Evolutionary conservation across 2,113 vertebrate genomes (phyloP).

Genomic region (Protomyctophum bolini): DNA sequence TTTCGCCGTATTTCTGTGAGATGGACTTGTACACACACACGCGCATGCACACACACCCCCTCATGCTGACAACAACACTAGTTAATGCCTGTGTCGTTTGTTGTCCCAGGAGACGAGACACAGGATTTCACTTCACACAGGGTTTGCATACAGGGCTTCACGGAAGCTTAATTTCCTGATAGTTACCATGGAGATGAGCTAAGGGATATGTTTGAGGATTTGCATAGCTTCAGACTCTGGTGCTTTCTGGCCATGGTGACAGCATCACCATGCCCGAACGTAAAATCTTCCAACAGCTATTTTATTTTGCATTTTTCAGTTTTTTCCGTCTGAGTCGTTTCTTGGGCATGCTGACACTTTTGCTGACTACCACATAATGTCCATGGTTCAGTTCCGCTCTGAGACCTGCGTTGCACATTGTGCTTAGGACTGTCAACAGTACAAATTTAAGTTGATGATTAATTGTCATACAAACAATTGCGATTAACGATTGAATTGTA

Average conservation of each 20-base stretch:
- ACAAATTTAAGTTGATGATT: too few relatives aligned
- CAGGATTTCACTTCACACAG: constrained; percentile 29
- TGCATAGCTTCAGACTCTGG: constrained; percentile 54
- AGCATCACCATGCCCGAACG: constrained; percentile 13
- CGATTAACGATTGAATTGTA: too few relatives aligned
- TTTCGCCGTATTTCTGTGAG: too few relatives aligned
- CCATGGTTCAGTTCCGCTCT: too few relatives aligned
- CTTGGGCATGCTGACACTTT: too few relatives aligned
- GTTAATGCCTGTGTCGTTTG: not conserved
- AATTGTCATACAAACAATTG: too few relatives aligned
- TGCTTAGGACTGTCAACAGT: too few relatives aligned
- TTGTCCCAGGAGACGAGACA: not conserved
- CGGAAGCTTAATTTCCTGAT: constrained; percentile 39
- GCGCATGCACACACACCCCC: not conserved
- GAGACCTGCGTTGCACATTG: too few relatives aligned
- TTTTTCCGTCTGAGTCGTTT: too few relatives aligned
- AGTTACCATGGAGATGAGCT: constrained; percentile 55
- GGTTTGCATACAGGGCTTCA: constrained; percentile 68
- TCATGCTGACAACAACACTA: not conserved
- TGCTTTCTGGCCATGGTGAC: constrained; percentile 28
- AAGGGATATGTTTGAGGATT: constrained; percentile 60
- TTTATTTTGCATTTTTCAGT: too few relatives aligned
- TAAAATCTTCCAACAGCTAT: not conserved
- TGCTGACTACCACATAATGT: too few relatives aligned
- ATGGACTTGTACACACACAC: too few relatives aligned